Evolutionary conservation across 1,140 invertebrate species (phyloP), one percentile per base, ranked within the genome.

Genomic region (Drosophila micromelanica): DNA sequence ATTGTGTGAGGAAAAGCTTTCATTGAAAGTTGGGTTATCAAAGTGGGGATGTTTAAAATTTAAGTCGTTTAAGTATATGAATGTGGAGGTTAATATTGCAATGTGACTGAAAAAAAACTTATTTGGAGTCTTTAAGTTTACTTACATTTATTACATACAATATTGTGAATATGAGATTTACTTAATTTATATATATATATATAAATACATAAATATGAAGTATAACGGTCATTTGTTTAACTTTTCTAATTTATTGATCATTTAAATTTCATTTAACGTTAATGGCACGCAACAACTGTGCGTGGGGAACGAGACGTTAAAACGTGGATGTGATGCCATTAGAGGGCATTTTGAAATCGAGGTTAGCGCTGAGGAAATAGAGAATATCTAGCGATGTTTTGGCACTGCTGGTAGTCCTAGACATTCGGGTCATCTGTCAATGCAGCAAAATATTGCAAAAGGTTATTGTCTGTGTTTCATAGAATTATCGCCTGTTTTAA

Each of bases 341-440:
- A 87, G 65, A 49, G 61, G 35, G 55, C 64, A 74, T 73, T 70
- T 80, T 72, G 60, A 65, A 42, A 68, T 64, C 55, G 62, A 49
- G 82, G 73, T 65, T 71, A 61, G 51, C 35, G 2, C n/a, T 76
- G 17, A n/a, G 61, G 17, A 17, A 17, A 17, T 17, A 17, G 1
- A 17, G 1, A 1, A 17, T 17, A 17, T 17, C 17, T 17, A 17
- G 17, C 17, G 17, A 1, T 17, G 17, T 17, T 17, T 17, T 17
- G 17, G 17, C 17, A 17, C 17, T 17, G 17, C 17, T 17, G 2
- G 17, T 17, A 1, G 32, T 64, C 30, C 23, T 43, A 49, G 48
- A 52, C 78, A 59, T 51, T 59, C 27, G 63, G 74, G 74, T 87
- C 79, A 89, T 63, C 78, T 82, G 79, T 73, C 79, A 67, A 54